Base-by-base conservation (phyloP, 2,113 vertebrate genomes). In the Hirundichthys speculiger region DNA sequence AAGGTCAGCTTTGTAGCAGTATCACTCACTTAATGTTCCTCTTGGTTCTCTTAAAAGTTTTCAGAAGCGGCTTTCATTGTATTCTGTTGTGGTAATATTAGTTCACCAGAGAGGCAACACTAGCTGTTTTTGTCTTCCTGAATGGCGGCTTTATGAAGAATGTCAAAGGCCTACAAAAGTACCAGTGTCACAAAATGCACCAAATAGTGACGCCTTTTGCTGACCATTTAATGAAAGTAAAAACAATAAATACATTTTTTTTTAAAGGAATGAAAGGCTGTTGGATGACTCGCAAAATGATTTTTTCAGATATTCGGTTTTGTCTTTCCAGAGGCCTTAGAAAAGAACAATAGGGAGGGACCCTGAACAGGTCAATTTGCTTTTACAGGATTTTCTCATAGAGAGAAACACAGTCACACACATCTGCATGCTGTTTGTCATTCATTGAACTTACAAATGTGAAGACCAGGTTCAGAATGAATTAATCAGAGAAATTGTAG, bases 71-170 rank as follows among this genome's bases (percentile, higher is more conserved):
- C 42, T 21, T 54, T 65, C 41, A 41, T 82, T 55, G 69, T 75
- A 27, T 58, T 13, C 61, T 48, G 12, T 68, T 61, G 60, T 64
- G 62, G 71, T 77, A 79, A 87, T 87, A 82, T 86, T 87, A 83
- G 83, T 82, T 77, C 64, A 73, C 41, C 27, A 41, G 66, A 53
- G 41, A 66, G 50, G 53, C 55, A 73, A 73, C 75, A 88, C 84
- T 73, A 47, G 75, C 40, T 58, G 11, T 61, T 83, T 82, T 63
- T 88, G 69, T 86, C n/a, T 18, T 38, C 4, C 43, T 88, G 63
- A 89, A 89, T 83, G 71, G 70, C 19, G 40, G 59, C 82, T 72
- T 83, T 84, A 77, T 83, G 70, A 75, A 39, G 38, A 48, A 49
- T 11, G 70, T 79, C 79, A 84, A 80, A 70, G 68, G 14, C 59